A percentile compares a stretch with the other conserved stretches of the same genome.
These are phyloP conservation scores for Glyphotaelius pellucidus DNA, from an alignment of 2,888 invertebrate genomes.

Conservation along the genomic window DNA sequence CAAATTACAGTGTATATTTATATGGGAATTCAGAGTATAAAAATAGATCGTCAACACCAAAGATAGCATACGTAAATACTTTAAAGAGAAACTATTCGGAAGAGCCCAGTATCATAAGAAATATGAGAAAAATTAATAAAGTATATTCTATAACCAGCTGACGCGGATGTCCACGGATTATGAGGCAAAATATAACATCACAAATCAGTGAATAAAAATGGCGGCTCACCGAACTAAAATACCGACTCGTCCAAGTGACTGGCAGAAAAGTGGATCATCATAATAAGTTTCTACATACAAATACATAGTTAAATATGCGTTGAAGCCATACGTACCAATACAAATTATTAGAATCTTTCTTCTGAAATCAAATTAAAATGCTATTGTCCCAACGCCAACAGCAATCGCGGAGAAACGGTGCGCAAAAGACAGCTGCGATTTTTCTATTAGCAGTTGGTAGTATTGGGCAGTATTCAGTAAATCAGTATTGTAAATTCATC, in stretches of 20 bases:
- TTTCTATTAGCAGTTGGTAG: neutral
- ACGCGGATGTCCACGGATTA: constrained; percentile 47
- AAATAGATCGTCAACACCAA: constrained; percentile 41
- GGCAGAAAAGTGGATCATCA: neutral
- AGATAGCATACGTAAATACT: constrained; percentile 12
- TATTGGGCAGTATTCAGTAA: neutral
- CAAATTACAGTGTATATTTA: constrained; percentile 25
- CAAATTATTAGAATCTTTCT: constrained; percentile 9
- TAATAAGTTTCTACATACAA: neutral
- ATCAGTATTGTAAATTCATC: neutral
- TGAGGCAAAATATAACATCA: constrained; percentile 2
- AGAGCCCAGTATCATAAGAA: neutral
- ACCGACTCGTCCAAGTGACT: neutral
- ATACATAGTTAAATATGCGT: neutral
- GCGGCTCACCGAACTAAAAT: constrained; percentile 27
- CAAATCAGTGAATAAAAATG: constrained; percentile 46
- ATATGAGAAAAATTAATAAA: neutral
- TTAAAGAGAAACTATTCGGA: neutral
- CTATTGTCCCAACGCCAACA: constrained; percentile 29
- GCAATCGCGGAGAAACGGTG: constrained; percentile 37
- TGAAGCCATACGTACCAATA: constrained; percentile 32
- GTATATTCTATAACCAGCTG: neutral
- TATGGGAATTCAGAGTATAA: constrained; percentile 17
- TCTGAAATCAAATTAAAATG: constrained; percentile 37
- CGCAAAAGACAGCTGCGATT: constrained; percentile 48